Conservation (phyloP, 1,140 invertebrate genomes). For the Maniola jurtina region DNA sequence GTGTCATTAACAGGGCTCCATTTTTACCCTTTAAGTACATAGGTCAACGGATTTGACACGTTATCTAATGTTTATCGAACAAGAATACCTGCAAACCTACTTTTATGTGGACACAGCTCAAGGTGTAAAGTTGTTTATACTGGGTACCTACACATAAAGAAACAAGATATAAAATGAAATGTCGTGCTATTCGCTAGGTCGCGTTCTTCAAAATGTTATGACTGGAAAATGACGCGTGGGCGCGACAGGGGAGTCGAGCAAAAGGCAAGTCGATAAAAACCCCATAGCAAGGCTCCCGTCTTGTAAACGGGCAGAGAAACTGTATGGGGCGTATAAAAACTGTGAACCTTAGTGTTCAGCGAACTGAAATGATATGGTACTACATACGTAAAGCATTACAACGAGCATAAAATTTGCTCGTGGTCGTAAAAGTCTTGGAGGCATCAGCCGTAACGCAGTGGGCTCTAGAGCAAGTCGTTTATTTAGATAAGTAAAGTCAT, state of each 20-base stretch:
- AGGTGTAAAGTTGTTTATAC: not conserved
- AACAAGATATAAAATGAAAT: not conserved
- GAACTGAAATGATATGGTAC: constrained; percentile 10
- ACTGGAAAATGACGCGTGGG: constrained; percentile 12
- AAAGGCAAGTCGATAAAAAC: constrained; percentile 9
- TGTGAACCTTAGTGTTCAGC: constrained; percentile 5
- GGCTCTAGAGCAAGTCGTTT: not conserved
- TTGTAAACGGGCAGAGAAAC: constrained; percentile 1
- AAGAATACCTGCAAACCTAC: too few relatives aligned
- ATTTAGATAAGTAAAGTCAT: not conserved
- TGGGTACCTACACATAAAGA: not conserved
- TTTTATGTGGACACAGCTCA: too few relatives aligned
- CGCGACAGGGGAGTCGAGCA: not conserved
- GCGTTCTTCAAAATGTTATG: constrained; percentile 11
- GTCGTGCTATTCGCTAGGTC: not conserved
- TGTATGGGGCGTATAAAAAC: constrained; percentile 8
- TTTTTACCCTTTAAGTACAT: too few relatives aligned
- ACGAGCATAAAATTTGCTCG: constrained; percentile 11
- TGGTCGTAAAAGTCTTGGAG: constrained; percentile 3
- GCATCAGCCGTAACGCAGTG: not conserved
- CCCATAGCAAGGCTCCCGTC: not conserved
- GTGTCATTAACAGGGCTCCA: too few relatives aligned
- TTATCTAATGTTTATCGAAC: too few relatives aligned
- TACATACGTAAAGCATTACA: constrained; percentile 4
- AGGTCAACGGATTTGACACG: too few relatives aligned